Base-by-base conservation (phyloP, 2,113 vertebrate genomes). In the Potamarius usumacintae region DNA sequence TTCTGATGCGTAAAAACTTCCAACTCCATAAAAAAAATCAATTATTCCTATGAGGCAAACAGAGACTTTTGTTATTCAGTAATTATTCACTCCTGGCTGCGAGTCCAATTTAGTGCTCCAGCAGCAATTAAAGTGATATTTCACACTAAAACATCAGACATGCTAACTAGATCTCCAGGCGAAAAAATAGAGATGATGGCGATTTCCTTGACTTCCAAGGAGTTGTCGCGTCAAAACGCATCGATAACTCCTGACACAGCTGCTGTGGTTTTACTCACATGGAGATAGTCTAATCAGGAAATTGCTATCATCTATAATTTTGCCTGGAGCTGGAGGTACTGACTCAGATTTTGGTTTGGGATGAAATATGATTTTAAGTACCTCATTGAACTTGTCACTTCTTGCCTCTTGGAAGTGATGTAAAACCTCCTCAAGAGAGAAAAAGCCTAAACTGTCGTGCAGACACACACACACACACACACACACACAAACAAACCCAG, bases 11-110 rank as follows among this genome's bases (percentile, higher is more conserved):
- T 90, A 87, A 67, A 89, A 90, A 88, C 10, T 5, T 88, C 87
- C 89, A 92, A 89, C 91, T 91, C 88, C 88, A 86, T 90, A 89
- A 90, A 91, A 91, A 91, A 95, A 79, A 94, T 94, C 92, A 91
- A 94, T 94, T 94, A 93, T 93, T 93, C 90, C 91, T 86, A 82
- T 88, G 90, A 92, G 91, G 90, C 91, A 92, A 94, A 94, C 92
- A 93, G 94, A 94, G 91, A 91, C 88, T 88, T 90, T 91, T 92
- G 92, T 92, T 94, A 90, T 92, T 92, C 88, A 88, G 87, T 93
- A 92, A 93, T 95, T 93, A 94, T 93, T 93, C 92, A 86, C 79
- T 81, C 90, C 72, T 74, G 17, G 89, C 90, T 91, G 55, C 88
- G 69, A 1, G 82, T 90, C 89, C 91, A 89, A 88, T 94, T 92